Percentiles rank a stretch among this genome's conserved stretches.
Evolutionary conservation across 2,888 invertebrate genomes (phyloP).

Genomic region (Stenolophus ochropezus): DNA sequence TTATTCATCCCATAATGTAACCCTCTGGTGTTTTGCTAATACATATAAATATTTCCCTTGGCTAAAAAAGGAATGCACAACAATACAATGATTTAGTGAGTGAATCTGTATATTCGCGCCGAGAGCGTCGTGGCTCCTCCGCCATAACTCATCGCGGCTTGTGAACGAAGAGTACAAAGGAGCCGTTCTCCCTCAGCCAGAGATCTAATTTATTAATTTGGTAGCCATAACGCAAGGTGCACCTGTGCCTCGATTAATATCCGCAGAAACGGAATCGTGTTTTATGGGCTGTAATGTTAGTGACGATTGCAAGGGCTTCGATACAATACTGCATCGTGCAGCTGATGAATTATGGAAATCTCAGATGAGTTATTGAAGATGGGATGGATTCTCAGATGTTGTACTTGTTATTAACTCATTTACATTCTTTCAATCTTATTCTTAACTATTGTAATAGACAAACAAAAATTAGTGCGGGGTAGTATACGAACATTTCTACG

Average conservation of each 20-base stretch:
- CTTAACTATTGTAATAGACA: too few species aligned
- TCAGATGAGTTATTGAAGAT: neutral
- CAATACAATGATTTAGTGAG: slow-evolving; percentile 37
- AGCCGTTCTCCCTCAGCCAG: neutral
- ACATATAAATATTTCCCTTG: neutral
- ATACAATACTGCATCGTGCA: neutral
- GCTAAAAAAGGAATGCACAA: slow-evolving; percentile 2
- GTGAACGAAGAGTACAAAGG: slow-evolving; percentile 37
- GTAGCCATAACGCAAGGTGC: slow-evolving; percentile 51
- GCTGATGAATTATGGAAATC: neutral
- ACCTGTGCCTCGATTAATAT: slow-evolving; percentile 59
- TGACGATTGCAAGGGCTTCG: neutral
- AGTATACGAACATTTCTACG: too few species aligned
- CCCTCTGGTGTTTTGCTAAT: neutral
- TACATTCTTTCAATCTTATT: too few species aligned
- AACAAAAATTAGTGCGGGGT: too few species aligned
- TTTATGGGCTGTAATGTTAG: slow-evolving; percentile 24
- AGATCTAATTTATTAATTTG: slow-evolving; percentile 60
- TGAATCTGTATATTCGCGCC: slow-evolving; percentile 37
- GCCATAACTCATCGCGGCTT: slow-evolving; percentile 13
- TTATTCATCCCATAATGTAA: too few species aligned
- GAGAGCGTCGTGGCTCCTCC: neutral
- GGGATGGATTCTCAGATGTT: neutral
- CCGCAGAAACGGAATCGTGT: slow-evolving; percentile 52
- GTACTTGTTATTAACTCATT: neutral